Conservation (phyloP, 1,140 invertebrate genomes). For the Goniozus legneri region DNA sequence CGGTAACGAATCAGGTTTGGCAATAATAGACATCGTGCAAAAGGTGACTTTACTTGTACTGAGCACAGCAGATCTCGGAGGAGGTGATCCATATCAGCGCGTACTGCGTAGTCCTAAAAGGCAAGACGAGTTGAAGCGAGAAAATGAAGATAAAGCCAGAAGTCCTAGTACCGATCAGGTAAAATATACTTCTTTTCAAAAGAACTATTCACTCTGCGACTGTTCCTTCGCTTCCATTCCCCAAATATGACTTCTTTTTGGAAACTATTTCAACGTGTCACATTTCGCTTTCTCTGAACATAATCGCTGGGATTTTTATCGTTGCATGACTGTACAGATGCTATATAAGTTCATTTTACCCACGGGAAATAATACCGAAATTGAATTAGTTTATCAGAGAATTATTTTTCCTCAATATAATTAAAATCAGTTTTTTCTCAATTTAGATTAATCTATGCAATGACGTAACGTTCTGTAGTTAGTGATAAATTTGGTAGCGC, state of each 20-base stretch:
- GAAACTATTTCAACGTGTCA: slow-evolving; percentile 8
- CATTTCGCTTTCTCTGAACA: slow-evolving; percentile 24
- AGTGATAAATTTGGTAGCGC: too few species aligned
- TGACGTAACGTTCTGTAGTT: too few species aligned
- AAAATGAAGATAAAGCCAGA: slow-evolving; percentile 69
- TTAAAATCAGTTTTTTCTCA: too few species aligned
- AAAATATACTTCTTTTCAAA: slow-evolving; percentile 40
- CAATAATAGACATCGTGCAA: slow-evolving; percentile 92
- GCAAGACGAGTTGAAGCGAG: slow-evolving; percentile 49
- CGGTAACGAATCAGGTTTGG: slow-evolving; percentile 91
- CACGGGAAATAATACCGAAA: too few species aligned
- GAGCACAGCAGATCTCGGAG: slow-evolving; percentile 83
- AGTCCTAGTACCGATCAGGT: slow-evolving; percentile 92
- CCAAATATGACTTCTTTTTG: not conserved
- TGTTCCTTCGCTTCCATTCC: slow-evolving; percentile 1
- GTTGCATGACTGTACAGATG: slow-evolving; percentile 27
- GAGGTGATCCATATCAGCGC: slow-evolving; percentile 84
- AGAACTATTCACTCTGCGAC: not conserved
- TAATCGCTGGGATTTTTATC: slow-evolving; percentile 17
- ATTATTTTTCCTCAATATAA: too few species aligned
- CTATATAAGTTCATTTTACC: slow-evolving; percentile 13
- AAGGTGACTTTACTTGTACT: slow-evolving; percentile 85
- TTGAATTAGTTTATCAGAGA: too few species aligned
- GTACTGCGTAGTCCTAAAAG: slow-evolving; percentile 80
- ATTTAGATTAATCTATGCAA: too few species aligned